Percentiles rank a stretch among this genome's conserved stretches.
Conservation (phyloP, 2,888 invertebrate genomes). For the Iphiclides podalirius region DNA sequence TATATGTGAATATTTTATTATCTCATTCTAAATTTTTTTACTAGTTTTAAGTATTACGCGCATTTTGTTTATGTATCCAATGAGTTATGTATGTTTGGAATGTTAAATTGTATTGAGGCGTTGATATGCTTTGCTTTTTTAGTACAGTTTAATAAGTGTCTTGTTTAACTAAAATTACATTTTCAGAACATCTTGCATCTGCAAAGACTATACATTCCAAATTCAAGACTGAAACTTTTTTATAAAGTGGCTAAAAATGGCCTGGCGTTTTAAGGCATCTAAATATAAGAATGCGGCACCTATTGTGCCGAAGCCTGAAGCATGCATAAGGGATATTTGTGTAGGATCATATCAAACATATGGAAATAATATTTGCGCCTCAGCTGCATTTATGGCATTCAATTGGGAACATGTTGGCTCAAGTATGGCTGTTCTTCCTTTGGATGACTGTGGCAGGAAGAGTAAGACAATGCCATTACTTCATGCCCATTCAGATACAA, state of each 20-base stretch:
- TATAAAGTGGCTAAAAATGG: slow-evolving; percentile 82
- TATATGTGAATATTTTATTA: neutral
- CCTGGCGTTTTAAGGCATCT: slow-evolving; percentile 97
- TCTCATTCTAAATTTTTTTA: neutral
- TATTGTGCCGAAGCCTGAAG: slow-evolving; percentile 96
- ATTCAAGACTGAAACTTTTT: slow-evolving; percentile 66
- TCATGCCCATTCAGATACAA: slow-evolving; percentile 93
- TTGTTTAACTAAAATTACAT: neutral
- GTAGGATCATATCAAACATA: slow-evolving; percentile 96
- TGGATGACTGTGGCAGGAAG: slow-evolving; percentile 93
- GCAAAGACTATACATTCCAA: slow-evolving; percentile 63
- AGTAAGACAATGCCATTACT: slow-evolving; percentile 92
- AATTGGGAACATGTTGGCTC: slow-evolving; percentile 96
- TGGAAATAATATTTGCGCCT: slow-evolving; percentile 96
- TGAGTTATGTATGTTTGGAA: too few species aligned
- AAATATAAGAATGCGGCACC: slow-evolving; percentile 99
- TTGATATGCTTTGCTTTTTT: too few species aligned
- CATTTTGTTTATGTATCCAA: slow-evolving; percentile 33
- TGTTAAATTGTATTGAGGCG: too few species aligned
- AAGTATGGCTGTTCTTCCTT: slow-evolving; percentile 92
- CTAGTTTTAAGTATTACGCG: slow-evolving; percentile 23
- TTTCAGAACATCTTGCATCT: slow-evolving; percentile 47
- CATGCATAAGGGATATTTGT: slow-evolving; percentile 92
- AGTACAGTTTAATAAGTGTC: too few species aligned
- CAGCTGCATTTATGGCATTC: slow-evolving; percentile 96